Evolutionary conservation across 2,113 vertebrate genomes (phyloP), one percentile per base, ranked within the genome.

Genomic region (Campylomormyrus tamandua): DNA sequence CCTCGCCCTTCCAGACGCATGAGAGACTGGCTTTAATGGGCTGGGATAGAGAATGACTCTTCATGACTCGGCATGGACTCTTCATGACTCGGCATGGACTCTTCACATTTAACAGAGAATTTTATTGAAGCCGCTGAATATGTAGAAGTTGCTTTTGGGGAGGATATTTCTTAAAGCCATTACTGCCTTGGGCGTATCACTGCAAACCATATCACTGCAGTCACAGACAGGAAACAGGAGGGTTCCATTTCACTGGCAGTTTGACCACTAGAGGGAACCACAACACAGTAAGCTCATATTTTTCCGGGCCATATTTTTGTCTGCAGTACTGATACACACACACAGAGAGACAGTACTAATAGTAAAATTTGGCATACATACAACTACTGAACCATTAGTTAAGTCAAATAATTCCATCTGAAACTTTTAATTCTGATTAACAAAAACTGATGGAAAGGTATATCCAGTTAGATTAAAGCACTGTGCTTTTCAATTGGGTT

Each of bases 231-330:
- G 3, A 70, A 70, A 31, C 5, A 3, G 5, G 15, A 77, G 13
- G 74, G 74, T 19, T 77, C 31, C 1, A 21, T 49, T 88, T 39
- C 56, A 88, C 15, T 88, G 53, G 6, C 19, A 62, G 35, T 46
- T 39, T 88, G 21, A n/a, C 87, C 87, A 88, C 87, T 46, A 88
- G 87, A 66, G 50, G 56, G 42, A 88, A 31, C 10, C 31, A n/a
- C 9, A 66, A 27, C 35, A 46, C 35, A 58, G 24, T 21, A 31
- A 52, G 3, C 0, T 17, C 15, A 42, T 42, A 0, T 42, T 80
- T 19, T 62, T n/a, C 21, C 0, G 24, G 24, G 21, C 24, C 24
- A n/a, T 62, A 62, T 62, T 58, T 58, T n/a, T 62, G 6, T 9
- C 2, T 62, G 56, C 24, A 62, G 56, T 10, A n/a, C 8, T 62